Evolutionary conservation across 2,113 vertebrate species (phyloP), one percentile per base, ranked within the genome.

Genomic region (Cromileptes altivelis): DNA sequence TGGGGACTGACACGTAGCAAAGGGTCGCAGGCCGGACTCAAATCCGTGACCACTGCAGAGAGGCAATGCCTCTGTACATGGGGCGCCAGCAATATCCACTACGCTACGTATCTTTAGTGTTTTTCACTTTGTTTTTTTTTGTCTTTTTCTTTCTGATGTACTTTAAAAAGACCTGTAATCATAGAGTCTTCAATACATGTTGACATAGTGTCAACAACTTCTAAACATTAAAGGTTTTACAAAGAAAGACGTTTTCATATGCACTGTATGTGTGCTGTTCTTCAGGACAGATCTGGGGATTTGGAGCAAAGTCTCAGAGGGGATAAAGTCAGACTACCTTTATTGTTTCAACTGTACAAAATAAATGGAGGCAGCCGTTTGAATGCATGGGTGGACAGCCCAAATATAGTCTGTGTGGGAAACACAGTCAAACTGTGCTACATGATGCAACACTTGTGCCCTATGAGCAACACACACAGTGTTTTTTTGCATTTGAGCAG

Each of bases 361-460:
- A 15, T 55, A 37, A n/a, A 47, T 25, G 18, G 21, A 42, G 33
- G 19, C 23, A 19, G n/a, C 37, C 4, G 15, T 60, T 21, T 14
- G 55, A 30, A 42, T 56, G 55, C 30, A 65, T 45, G 15, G 15
- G 17, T 55, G 33, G 21, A 76, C 3, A 45, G 14, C 33, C 30
- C 33, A 40, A n/a, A 25, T 58, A 30, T 58, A 23, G 42, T 52
- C 27, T 55, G 50, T 64, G 73, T 75, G 30, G 47, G 61, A 57
- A 77, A 17, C 42, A 47, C 9, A 30, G 45, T 67, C 61, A 65
- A 18, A 50, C 23, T 27, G 12, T 67, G n/a, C n/a, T 18, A 6
- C 53, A 25, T 42, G 12, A 37, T 74, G 58, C 23, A 62, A 57
- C 37, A 56, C 42, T 45, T 45, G 37, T 47, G 13, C 63, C 71